Base-by-base conservation (phyloP, 2,888 invertebrate genomes). In the Drosophila sordidula region DNA sequence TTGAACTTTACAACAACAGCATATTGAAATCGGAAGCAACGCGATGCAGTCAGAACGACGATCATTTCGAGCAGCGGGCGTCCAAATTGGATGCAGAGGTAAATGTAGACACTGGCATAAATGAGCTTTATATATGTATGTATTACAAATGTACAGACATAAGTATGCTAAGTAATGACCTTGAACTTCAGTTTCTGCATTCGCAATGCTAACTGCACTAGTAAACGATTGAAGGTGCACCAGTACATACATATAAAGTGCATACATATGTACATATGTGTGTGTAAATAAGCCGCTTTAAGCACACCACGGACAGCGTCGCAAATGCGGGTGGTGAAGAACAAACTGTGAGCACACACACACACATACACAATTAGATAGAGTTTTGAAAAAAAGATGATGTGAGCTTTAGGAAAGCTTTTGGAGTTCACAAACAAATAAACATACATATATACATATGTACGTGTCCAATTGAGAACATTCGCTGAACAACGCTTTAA, bases 171-270 rank as follows among this genome's bases (percentile, higher is more conserved):
- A 70, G 58, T 58, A 71, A 71, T 88, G 87, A 83, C 83, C 83
- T 88, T 83, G 82, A 88, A 88, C 82, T 88, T 83, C 70, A 70
- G 39, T 64, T 72, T 66, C 55, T 67, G 58, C 58, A 72, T 63
- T 59, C 38, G 61, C 55, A 57, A 51, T 54, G 65, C 50, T 59
- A 70, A 68, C 57, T 25, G 36, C 52, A 49, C 12, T 49, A 26
- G 41, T 39, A 50, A 54, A 45, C 44, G 38, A 51, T 45, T 50
- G 52, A 52, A 78, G 72, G 79, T 82, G 82, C 79, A 80, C 84
- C 87, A 80, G 78, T 81, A 62, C 4, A 32, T 11, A 11, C 12
- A 34, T 34, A 12, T 47, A 38, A 46, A 42, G 52, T 47, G 49
- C 41, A 56, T 38, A 42, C 52, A 25, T 32, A 49, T 36, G 2